phyloP scores from a whole-genome alignment of 2,888 invertebrate genomes.

The Synergus japonicus region DNA sequence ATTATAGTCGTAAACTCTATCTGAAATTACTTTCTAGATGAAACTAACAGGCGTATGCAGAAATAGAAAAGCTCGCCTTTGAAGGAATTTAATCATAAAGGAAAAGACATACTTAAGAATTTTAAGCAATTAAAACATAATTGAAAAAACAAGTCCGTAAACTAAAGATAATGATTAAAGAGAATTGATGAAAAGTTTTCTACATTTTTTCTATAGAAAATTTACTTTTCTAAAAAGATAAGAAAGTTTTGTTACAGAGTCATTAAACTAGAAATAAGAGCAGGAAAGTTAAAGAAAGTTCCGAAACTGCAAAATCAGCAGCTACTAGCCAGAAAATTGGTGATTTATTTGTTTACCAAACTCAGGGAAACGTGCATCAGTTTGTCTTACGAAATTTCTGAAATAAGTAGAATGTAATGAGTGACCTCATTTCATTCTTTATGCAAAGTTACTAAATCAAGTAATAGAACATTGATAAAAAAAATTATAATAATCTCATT shows the following conservation, averaged over 20 bases:
- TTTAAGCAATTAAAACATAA: too few species aligned
- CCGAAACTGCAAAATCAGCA: slow-evolving; percentile 46
- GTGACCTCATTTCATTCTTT: slow-evolving; percentile 25
- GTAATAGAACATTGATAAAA: neutral
- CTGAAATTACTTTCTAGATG: neutral
- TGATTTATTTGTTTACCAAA: slow-evolving; percentile 53
- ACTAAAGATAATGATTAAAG: neutral
- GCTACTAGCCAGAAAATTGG: slow-evolving; percentile 37
- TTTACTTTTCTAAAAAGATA: neutral
- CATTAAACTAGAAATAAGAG: slow-evolving; percentile 1
- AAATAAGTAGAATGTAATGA: slow-evolving; percentile 6
- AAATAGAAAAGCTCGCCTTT: neutral
- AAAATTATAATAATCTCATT: neutral
- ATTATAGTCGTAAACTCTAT: neutral
- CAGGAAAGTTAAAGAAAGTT: neutral
- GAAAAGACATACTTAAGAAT: neutral
- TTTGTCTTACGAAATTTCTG: slow-evolving; percentile 23
- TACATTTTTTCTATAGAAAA: neutral
- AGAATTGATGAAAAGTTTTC: too few species aligned
- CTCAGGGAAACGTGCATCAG: slow-evolving; percentile 35
- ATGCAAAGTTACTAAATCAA: neutral
- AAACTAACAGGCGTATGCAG: neutral
- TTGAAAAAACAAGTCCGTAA: neutral
- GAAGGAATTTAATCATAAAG: neutral
- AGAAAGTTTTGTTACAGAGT: neutral